Evolutionary conservation across 37 sponge, comb jelly and placozoan species (phyloP).

Genomic region (Axinella damicornis): DNA sequence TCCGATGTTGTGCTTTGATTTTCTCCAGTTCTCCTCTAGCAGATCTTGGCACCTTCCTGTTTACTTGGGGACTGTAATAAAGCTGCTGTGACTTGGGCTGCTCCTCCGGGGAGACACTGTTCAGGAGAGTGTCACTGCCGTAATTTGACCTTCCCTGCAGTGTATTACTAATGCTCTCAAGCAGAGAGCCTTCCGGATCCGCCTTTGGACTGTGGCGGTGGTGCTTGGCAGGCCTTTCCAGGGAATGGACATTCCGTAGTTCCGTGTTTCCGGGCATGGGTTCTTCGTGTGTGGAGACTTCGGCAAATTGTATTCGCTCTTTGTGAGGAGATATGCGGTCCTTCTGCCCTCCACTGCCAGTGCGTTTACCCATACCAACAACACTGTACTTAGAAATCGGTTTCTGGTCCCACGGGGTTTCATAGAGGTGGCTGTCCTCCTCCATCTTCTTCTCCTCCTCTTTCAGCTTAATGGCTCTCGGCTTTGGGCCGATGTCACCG

Average conservation of each 20-base stretch:
- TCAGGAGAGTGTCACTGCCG: slow-evolving; percentile 44
- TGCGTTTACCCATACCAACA: background rate
- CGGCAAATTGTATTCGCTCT: background rate
- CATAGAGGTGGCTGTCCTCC: slow-evolving; percentile 9
- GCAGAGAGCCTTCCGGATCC: background rate
- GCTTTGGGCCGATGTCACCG: background rate
- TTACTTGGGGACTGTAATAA: background rate
- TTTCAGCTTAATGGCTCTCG: background rate
- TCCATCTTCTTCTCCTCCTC: background rate
- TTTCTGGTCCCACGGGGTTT: slow-evolving; percentile 39
- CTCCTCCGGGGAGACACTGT: background rate
- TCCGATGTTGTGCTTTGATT: slow-evolving; percentile 13
- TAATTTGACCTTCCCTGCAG: slow-evolving; percentile 11
- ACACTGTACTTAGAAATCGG: slow-evolving; percentile 25
- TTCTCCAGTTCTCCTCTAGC: slow-evolving; percentile 51
- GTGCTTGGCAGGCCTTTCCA: slow-evolving; percentile 8
- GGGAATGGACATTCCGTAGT: slow-evolving; percentile 27
- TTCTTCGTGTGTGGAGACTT: background rate
- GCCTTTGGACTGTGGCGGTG: background rate
- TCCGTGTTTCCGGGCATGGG: slow-evolving; percentile 6
- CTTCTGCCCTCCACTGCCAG: background rate
- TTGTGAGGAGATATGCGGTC: background rate
- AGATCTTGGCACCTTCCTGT: background rate
- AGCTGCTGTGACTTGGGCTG: background rate
- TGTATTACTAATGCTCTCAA: slow-evolving; percentile 28